Evolutionary conservation across 2,797 vertebrate genomes (phyloP).

Genomic region (Philypnodon macrostomus): DNA sequence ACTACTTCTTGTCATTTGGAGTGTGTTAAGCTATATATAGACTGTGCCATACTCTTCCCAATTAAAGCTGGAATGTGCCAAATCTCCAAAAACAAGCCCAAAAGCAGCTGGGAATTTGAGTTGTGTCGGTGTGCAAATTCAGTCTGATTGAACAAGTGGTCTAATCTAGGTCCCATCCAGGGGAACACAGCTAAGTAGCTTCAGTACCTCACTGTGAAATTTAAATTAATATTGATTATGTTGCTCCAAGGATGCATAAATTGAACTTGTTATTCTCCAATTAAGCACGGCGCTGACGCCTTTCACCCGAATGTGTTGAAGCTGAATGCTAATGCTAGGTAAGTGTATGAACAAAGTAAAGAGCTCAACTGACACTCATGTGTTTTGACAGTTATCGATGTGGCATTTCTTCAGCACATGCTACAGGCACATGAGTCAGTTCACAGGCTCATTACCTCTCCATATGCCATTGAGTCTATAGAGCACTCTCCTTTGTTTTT

Average conservation of each 20-base stretch:
- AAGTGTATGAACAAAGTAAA: slow-evolving; percentile 47
- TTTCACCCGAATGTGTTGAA: slow-evolving; percentile 34
- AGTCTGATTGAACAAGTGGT: slow-evolving; percentile 65
- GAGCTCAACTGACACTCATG: slow-evolving; percentile 52
- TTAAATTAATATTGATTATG: slow-evolving; percentile 75
- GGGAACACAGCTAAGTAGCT: slow-evolving; percentile 54
- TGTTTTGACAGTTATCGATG: slow-evolving; percentile 64
- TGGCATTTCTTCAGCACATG: slow-evolving; percentile 48
- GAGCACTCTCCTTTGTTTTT: slow-evolving; percentile 16
- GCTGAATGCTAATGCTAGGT: slow-evolving; percentile 54
- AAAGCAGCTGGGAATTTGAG: slow-evolving; percentile 48
- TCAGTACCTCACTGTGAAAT: slow-evolving; percentile 63
- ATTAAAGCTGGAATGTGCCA: slow-evolving; percentile 59
- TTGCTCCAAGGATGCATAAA: slow-evolving; percentile 67
- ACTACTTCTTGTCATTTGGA: slow-evolving; percentile 1
- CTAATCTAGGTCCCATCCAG: slow-evolving; percentile 52
- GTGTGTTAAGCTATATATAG: neutral
- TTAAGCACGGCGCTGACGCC: slow-evolving; percentile 54
- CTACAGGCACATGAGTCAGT: slow-evolving; percentile 26
- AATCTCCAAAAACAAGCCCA: slow-evolving; percentile 49
- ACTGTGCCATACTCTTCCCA: slow-evolving; percentile 45
- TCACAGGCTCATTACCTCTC: slow-evolving; percentile 22
- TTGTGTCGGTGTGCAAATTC: slow-evolving; percentile 41
- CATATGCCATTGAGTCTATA: neutral
- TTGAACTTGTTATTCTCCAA: slow-evolving; percentile 70